Base-by-base conservation (phyloP, 1,140 invertebrate species). In the Pantala flavescens region DNA sequence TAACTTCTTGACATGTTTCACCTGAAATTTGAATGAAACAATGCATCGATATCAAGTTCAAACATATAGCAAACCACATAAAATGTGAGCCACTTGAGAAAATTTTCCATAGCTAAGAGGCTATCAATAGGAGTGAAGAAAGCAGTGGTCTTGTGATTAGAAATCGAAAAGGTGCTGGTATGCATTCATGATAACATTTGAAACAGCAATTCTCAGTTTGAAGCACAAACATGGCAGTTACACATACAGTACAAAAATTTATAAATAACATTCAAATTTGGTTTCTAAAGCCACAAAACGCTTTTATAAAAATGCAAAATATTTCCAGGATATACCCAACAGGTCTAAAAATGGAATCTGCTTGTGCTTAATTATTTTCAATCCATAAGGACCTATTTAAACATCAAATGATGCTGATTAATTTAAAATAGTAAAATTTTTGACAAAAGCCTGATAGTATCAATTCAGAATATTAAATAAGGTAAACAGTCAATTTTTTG, bases 271-370 rank as follows among this genome's bases (percentile, higher is more conserved):
- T 1, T 21, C 49, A 63, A 63, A 63, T 63, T 63, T 63, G 49
- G 14, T 21, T 63, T 63, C n/a, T 63, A 63, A 63, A 21, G 49
- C 14, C 14, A 19, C 3, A 63, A 63, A 63, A 63, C 12, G 49
- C 49, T 21, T 63, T 63, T 63, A 63, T 63, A 63, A 63, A 63
- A 63, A 63, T 63, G 49, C n/a, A 63, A 63, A 63, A 63, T 21
- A 63, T 63, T 19, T 14, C n/a, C 14, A 16, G n/a, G 49, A 63
- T 12, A 63, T 63, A 63, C 49, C 49, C 16, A 21, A 63, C 49
- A 19, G 49, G 14, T 19, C 14, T 63, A 63, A 3, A 63, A 21
- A 63, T 63, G 49, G n/a, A 16, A 63, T 63, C 16, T 36, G 28
- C 28, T 63, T 63, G 49, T 63, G 49, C 49, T 63, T 12, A 63